phyloP scores from a whole-genome alignment of 2,888 invertebrate genomes.

The Alviniconcha strummeri region DNA sequence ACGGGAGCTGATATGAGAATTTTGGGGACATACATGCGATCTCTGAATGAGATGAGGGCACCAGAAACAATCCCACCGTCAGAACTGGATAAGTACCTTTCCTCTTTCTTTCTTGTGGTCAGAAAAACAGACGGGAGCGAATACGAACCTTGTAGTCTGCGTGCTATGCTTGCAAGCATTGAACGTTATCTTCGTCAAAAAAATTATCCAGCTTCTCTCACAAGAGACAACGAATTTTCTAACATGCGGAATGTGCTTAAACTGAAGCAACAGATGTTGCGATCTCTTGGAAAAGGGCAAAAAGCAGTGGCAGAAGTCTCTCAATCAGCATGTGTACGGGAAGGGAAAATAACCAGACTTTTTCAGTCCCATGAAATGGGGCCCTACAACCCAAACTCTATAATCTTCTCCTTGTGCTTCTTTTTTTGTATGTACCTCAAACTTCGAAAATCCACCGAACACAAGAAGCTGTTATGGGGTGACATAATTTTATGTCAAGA shows the following conservation, averaged over 20 bases:
- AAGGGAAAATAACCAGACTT: constrained; percentile 57
- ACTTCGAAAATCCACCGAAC: constrained; percentile 63
- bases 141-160: constrained; percentile 62
- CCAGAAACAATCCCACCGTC: constrained; percentile 57
- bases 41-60: constrained; percentile 55
- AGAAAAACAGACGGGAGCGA: constrained; percentile 64
- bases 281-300: constrained; percentile 56
- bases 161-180: constrained; percentile 66
- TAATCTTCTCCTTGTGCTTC: constrained; percentile 62
- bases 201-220: constrained; percentile 58
- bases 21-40: constrained; percentile 57
- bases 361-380: constrained; percentile 63
- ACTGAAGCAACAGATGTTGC: constrained; percentile 56
- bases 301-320: constrained; percentile 49
- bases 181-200: constrained; percentile 59
- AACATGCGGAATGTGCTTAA: constrained; percentile 61
- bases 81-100: constrained; percentile 60
- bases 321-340: constrained; percentile 45
- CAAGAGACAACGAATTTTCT: constrained; percentile 56
- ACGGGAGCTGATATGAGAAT: constrained; percentile 66
- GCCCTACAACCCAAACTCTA: constrained; percentile 61
- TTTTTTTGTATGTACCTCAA: constrained; percentile 60
- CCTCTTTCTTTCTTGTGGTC: constrained; percentile 61
- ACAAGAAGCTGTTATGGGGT: constrained; percentile 64
- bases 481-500: constrained; percentile 58